Evolutionary conservation across 2,113 vertebrate genomes (phyloP), one percentile per base, ranked within the genome.

Genomic region (Oreochromis aureus): DNA sequence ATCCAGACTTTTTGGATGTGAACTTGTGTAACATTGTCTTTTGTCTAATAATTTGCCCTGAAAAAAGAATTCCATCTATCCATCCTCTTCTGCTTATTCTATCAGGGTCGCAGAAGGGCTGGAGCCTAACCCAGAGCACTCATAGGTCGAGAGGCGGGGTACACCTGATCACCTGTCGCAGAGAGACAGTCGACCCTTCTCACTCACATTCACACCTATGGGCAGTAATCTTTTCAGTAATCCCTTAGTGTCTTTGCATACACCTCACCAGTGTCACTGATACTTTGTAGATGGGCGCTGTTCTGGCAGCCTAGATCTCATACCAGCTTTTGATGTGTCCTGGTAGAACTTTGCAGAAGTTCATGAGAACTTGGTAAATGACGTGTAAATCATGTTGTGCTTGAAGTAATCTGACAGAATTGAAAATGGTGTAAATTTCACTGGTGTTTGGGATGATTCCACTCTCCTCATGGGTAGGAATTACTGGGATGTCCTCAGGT

Each of bases 141-240:
- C 59, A 36, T 36, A 36, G 32, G 32, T 34, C 2, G 10, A 63
- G 59, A 63, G 32, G 10, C 18, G 1, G 18, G 32, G 59, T 36
- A 18, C 10, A 1, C 59, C 59, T n/a, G 59, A 6, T 63, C 27
- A 32, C 58, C 15, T 61, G 58, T 61, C 2, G 2, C 59, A 36
- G 59, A 63, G 59, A 63, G 4, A 63, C 34, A 36, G 59, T 36
- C 2, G n/a, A 36, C 32, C 10, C 10, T 36, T 63, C 59, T 36
- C 59, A 36, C 59, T 63, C 32, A 63, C 59, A 63, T 36, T 63
- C 32, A 63, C 32, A 36, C 59, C 59, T n/a, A 36, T 36, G 32
- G 59, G 32, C 59, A 63, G 18, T 36, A 36, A 46, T 46, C 69
- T 27, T 24, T 16, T 73, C 18, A 46, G 69, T 46, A 27, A 63